Evolutionary conservation across 1,140 invertebrate species (phyloP), one percentile per base, ranked within the genome.

Genomic region (Venustaconcha ellipsiformis): DNA sequence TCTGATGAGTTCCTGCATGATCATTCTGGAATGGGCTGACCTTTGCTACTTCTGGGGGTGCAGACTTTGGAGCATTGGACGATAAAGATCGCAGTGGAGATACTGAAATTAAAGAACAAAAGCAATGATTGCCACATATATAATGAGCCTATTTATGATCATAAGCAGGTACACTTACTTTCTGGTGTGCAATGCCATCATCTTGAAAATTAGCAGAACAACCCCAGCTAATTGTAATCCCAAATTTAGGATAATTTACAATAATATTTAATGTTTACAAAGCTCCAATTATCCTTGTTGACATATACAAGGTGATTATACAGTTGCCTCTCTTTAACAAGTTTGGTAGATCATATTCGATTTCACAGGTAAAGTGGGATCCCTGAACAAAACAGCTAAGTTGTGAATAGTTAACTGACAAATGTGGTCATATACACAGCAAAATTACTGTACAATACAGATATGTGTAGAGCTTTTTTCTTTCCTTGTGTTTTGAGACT

Each of bases 1-100:
- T 85, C 37, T 85, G 85, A 67, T 86, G 85, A 48, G 37, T 48
- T 11, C 37, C 37, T 20, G 82, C 80, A 75, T 85, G 86, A 62
- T 86, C 84, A 80, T 81, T 78, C 30, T 78, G 66, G 58, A 81
- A 84, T 15, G 73, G 58, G 20, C 75, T 64, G 6, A 71, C 75
- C 65, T 75, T 71, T 5, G 67, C 57, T 37, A 70, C 63, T 18
- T 67, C 58, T 30, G 86, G 84, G 30, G 86, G 86, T 64, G 86
- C 86, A 14, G 86, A 87, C 67, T 82, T 81, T 17, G 86, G 84
- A 71, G 86, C 82, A 60, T 78, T 80, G 11, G 79, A 78, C 4
- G 79, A 72, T 18, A 80, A 78, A 55, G 78, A 76, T 65, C 83
- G 70, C 26, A 85, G 72, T 2, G 86, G 86, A 26, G 86, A 88